Percentiles rank a stretch among this genome's conserved stretches.
phyloP scores from a whole-genome alignment of 2,888 invertebrate species.

The Dromius quadrimaculatus region DNA sequence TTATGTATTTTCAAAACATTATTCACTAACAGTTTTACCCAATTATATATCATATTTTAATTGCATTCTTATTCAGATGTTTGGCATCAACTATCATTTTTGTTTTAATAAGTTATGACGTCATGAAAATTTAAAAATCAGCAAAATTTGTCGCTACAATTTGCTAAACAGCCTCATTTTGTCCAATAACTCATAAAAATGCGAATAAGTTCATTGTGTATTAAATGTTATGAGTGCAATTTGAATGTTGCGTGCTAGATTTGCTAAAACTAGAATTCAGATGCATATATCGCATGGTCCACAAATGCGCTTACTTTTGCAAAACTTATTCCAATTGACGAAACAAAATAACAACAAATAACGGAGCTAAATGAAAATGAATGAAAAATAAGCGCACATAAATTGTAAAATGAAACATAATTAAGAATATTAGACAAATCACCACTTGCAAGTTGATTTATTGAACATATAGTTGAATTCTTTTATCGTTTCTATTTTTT shows the following conservation, averaged over 20 bases:
- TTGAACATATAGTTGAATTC: conserved; percentile 9
- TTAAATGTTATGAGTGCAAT: too few species aligned
- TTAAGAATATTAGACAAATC: conserved; percentile 56
- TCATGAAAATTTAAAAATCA: too few species aligned
- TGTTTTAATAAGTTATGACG: too few species aligned
- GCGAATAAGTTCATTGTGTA: too few species aligned
- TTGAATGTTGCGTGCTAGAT: conserved; percentile 19
- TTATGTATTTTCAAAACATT: too few species aligned
- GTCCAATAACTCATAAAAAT: too few species aligned
- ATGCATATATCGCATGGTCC: background rate
- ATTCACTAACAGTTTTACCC: too few species aligned
- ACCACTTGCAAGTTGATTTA: conserved; percentile 51
- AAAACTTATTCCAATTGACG: conserved; percentile 20
- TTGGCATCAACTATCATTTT: too few species aligned
- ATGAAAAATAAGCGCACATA: conserved; percentile 51
- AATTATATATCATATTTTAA: too few species aligned
- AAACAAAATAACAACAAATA: conserved; percentile 24
- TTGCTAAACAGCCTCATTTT: too few species aligned
- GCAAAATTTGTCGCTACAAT: too few species aligned
- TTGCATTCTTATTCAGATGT: too few species aligned
- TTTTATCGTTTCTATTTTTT: background rate
- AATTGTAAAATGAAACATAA: conserved; percentile 47
- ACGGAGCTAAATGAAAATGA: conserved; percentile 33
- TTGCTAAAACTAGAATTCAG: conserved; percentile 8
- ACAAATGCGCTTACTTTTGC: conserved; percentile 51